Conservation (phyloP, 2,888 invertebrate species). For the Teleogryllus oceanicus region DNA sequence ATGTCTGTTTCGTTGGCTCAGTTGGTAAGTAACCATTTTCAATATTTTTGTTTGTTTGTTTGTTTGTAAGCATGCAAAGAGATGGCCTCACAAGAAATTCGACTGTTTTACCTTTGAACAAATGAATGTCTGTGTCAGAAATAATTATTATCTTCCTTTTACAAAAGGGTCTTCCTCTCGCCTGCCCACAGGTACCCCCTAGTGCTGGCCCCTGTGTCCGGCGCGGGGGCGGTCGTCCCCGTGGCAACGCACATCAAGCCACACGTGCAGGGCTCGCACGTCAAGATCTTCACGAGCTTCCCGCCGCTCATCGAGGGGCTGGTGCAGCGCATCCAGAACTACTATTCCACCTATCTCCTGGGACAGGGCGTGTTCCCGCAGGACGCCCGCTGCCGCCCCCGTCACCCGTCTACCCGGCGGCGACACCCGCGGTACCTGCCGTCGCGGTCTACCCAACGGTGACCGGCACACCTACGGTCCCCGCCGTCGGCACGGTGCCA, state of each 20-base stretch:
- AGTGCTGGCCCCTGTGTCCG: not conserved
- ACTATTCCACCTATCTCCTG: slow-evolving; percentile 61
- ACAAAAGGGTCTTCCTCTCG: too few species aligned
- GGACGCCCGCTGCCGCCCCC: slow-evolving; percentile 10
- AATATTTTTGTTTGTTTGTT: too few species aligned
- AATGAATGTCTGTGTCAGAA: too few species aligned
- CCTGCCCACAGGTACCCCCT: not conserved
- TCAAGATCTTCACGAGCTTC: slow-evolving; percentile 27
- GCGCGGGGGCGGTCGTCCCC: not conserved
- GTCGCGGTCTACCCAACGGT: not conserved
- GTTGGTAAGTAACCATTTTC: too few species aligned
- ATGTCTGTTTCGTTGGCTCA: too few species aligned
- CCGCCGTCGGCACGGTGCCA: not conserved
- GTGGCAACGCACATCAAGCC: not conserved
- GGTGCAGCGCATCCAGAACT: slow-evolving; percentile 56
- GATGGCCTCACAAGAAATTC: too few species aligned
- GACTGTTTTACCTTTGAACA: too few species aligned
- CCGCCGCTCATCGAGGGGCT: slow-evolving; percentile 30
- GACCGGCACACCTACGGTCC: not conserved
- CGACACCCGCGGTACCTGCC: not conserved
- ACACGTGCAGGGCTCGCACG: not conserved
- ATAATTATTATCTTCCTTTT: too few species aligned
- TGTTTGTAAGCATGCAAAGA: too few species aligned
- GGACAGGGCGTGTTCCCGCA: not conserved
- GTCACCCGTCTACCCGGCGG: not conserved